Evolutionary conservation across 1,140 invertebrate genomes (phyloP).

Genomic region (Sycobia sp.): DNA sequence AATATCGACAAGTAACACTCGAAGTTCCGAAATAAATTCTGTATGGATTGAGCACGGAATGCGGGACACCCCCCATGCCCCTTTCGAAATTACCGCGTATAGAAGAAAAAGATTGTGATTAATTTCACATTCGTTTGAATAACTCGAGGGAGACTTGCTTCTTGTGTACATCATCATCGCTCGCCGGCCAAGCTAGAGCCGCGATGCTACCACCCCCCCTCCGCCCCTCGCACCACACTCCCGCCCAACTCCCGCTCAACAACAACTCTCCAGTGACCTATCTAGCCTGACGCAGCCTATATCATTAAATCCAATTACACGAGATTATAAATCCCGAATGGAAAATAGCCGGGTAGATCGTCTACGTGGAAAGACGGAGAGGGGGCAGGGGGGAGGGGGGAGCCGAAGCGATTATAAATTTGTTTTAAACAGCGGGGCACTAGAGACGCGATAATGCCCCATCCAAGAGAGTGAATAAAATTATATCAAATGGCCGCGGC

Average conservation of each 20-base stretch:
- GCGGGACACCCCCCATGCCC: not conserved
- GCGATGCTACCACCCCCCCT: not conserved
- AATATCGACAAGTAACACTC: too few relatives aligned
- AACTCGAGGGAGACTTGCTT: not conserved
- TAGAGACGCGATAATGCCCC: conserved; percentile 29
- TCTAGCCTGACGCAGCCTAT: not conserved
- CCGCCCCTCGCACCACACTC: not conserved
- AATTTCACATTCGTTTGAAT: too few relatives aligned
- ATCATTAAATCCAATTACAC: conserved; percentile 32
- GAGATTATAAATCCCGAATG: conserved; percentile 17
- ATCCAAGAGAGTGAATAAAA: conserved; percentile 29
- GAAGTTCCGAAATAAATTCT: too few relatives aligned
- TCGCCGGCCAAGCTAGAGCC: not conserved
- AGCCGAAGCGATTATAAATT: conserved; percentile 32
- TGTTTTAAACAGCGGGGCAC: conserved; percentile 28
- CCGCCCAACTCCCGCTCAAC: not conserved
- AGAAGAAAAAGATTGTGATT: not conserved
- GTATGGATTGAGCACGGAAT: too few relatives aligned
- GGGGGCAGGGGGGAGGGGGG: conserved; percentile 14
- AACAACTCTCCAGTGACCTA: too few relatives aligned
- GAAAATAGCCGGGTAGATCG: conserved; percentile 23
- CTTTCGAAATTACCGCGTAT: not conserved
- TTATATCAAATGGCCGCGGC: conserved; percentile 26
- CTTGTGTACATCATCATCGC: too few relatives aligned
- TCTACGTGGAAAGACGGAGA: too few relatives aligned